Evolutionary conservation across 2,113 vertebrate genomes (phyloP).

Genomic region (Helogale parvula): DNA sequence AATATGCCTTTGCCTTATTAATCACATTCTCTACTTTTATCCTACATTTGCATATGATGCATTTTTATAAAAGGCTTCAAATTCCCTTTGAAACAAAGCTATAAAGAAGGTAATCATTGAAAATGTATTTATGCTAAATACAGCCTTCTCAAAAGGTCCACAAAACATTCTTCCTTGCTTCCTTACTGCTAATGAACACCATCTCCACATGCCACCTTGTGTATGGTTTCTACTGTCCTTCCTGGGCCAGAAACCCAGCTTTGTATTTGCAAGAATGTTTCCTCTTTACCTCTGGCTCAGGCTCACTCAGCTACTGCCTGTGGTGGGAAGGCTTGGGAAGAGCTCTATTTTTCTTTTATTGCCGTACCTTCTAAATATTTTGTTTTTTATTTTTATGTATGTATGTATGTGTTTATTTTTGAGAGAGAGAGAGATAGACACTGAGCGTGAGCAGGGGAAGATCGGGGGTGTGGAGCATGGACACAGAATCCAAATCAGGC

Average conservation of each 20-base stretch:
- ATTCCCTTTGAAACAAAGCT: not conserved
- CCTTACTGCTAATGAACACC: not conserved
- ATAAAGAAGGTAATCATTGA: not conserved
- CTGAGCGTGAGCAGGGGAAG: no score
- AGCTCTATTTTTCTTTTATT: not conserved
- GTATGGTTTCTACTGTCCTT: rapidly evolving
- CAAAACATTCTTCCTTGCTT: not conserved
- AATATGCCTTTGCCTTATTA: not conserved
- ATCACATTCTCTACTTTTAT: not conserved
- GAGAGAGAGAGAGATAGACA: no score
- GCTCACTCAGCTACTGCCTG: not conserved
- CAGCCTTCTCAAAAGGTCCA: not conserved
- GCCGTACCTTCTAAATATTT: not conserved
- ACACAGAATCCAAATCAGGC: no score
- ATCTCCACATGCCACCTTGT: rapidly evolving
- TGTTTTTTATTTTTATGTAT: not conserved
- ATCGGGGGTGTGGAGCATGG: no score
- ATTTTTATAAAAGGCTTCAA: not conserved
- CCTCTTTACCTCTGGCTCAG: not conserved
- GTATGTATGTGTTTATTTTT: no score
- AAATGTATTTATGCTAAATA: not conserved
- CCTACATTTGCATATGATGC: not conserved
- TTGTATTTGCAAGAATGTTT: not conserved
- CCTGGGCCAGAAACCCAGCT: not conserved
- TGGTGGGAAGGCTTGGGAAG: not conserved